phyloP scores from a whole-genome alignment of 2,797 vertebrate genomes.

The Pantherophis vulpinus region DNA sequence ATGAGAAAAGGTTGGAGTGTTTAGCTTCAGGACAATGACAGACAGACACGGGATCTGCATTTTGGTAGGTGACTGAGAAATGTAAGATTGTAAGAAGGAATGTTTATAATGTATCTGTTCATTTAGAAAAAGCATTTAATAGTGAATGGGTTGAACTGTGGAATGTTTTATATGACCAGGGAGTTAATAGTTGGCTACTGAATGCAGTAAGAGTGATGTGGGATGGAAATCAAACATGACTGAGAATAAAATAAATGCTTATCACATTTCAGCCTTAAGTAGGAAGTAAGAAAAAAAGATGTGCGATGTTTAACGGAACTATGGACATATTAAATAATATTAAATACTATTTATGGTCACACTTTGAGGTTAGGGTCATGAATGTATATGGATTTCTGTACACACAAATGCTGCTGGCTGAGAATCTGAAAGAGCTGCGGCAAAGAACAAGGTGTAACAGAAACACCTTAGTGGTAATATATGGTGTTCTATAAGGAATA shows the following conservation, averaged over 20 bases:
- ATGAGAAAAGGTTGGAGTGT: neutral
- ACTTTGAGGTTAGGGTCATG: neutral
- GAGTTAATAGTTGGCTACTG: neutral
- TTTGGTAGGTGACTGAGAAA: neutral
- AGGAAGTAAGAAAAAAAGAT: neutral
- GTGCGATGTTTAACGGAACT: neutral
- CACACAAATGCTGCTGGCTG: neutral
- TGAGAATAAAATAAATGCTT: neutral
- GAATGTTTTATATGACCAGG: neutral
- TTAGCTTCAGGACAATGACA: neutral
- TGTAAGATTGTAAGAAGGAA: neutral
- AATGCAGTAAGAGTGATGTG: neutral
- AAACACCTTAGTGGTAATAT: neutral
- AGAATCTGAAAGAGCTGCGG: neutral
- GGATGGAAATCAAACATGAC: neutral
- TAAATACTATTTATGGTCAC: neutral
- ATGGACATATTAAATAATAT: neutral
- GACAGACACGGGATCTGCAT: neutral
- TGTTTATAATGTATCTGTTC: neutral
- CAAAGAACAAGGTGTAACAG: neutral
- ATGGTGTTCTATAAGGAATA: neutral
- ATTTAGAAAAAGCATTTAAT: neutral
- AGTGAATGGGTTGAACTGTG: neutral
- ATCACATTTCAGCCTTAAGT: neutral
- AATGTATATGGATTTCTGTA: neutral